Conservation (phyloP, 2,797 vertebrate species). For the Prunella strophiata region DNA sequence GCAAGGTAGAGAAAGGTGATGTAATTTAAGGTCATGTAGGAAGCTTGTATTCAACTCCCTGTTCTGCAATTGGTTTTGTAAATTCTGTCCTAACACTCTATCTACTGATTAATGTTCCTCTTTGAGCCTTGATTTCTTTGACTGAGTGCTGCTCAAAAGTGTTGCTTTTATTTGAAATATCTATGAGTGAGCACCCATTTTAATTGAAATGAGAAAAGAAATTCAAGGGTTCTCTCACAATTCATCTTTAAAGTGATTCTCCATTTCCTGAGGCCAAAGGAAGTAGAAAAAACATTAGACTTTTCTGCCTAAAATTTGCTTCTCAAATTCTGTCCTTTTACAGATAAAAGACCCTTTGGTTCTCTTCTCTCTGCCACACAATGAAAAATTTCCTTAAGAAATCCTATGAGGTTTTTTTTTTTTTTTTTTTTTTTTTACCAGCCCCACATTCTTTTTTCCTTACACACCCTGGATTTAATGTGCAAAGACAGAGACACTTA, state of each 20-base stretch:
- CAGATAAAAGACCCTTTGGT: conserved; percentile 33
- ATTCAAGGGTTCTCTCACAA: background rate
- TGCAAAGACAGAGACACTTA: conserved; percentile 13
- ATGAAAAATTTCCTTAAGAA: conserved; percentile 50
- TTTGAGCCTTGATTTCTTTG: conserved; percentile 22
- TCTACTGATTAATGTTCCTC: background rate
- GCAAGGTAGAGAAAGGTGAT: background rate
- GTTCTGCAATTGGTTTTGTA: background rate
- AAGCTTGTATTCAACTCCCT: background rate
- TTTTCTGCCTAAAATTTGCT: conserved; percentile 50
- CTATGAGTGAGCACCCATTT: background rate
- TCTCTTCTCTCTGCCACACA: conserved; percentile 3
- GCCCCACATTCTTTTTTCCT: conserved; percentile 7
- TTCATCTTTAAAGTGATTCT: conserved; percentile 31
- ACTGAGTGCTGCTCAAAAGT: background rate
- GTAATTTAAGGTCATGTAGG: background rate
- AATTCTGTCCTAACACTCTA: background rate
- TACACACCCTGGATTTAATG: conserved; percentile 35
- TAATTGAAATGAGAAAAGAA: conserved; percentile 50
- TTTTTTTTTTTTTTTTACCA: conserved; percentile 2
- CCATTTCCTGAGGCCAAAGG: conserved; percentile 51
- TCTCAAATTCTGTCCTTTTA: conserved; percentile 42
- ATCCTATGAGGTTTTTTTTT: background rate
- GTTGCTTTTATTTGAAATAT: conserved; percentile 19
- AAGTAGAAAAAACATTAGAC: conserved; percentile 25